Percentiles rank a stretch among this genome's conserved stretches.
Conservation (phyloP, 2,113 vertebrate species). For the Lepus timidus region DNA sequence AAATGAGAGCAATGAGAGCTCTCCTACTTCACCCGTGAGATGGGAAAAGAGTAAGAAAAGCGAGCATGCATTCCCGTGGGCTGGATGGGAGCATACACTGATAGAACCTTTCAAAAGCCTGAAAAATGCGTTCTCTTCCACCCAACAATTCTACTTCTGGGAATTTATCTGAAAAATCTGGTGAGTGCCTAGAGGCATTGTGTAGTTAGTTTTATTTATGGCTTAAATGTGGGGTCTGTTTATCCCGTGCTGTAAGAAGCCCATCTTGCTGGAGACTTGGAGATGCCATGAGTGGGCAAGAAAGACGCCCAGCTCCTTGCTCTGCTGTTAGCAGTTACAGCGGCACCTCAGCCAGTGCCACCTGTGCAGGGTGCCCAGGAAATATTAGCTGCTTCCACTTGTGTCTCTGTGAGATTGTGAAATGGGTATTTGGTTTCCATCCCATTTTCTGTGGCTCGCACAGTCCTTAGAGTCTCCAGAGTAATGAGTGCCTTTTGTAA, state of each 20-base stretch:
- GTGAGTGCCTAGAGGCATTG: not conserved
- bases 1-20: not conserved
- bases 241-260: not conserved
- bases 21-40: not conserved
- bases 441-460: not conserved
- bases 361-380: not conserved
- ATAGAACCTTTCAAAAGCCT: constrained; percentile 1
- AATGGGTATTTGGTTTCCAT: not conserved
- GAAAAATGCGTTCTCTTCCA: not conserved
- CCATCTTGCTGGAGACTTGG: not conserved
- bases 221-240: not conserved
- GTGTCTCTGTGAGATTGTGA: not conserved
- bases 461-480: not conserved
- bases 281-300: not conserved
- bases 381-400: not conserved
- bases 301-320: not conserved
- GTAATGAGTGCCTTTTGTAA: too few relatives aligned
- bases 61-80: not conserved
- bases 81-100: not conserved
- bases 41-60: not conserved
- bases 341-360: too few relatives aligned
- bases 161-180: not conserved
- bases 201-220: not conserved
- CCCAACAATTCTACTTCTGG: not conserved
- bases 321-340: not conserved